Conservation (phyloP, 2,797 vertebrate species). For the Gymnocypris eckloni region DNA sequence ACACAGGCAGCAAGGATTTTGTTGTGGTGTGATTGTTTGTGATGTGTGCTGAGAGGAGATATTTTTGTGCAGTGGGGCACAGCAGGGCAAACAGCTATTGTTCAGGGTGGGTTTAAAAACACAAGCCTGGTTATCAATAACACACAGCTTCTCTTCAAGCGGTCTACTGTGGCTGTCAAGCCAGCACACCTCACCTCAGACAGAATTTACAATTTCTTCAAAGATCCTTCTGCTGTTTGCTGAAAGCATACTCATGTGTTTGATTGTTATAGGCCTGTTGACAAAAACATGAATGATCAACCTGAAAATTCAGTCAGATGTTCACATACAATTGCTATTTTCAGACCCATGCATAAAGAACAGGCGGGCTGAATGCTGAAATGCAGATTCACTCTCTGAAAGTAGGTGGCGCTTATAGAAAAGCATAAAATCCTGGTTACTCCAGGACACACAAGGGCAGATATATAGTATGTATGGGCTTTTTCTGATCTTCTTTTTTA, state of each 20-base stretch:
- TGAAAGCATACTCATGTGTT: not conserved
- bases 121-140: conserved; percentile 81
- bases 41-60: conserved; percentile 75
- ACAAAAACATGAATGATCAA: not conserved
- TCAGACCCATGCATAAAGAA: not conserved
- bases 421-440: not conserved
- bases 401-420: not conserved
- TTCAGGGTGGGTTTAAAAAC: conserved; percentile 80
- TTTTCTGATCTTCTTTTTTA: not conserved
- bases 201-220: conserved; percentile 66
- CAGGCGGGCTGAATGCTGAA: not conserved
- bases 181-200: conserved; percentile 68
- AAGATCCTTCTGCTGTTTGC: conserved; percentile 52
- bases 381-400: not conserved
- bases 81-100: conserved; percentile 76
- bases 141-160: conserved; percentile 56
- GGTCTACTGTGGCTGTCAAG: conserved; percentile 47
- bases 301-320: not conserved
- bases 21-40: conserved; percentile 74
- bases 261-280: not conserved
- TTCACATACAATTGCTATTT: not conserved
- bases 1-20: conserved; percentile 66
- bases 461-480: too few species aligned
- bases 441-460: not conserved
- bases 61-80: conserved; percentile 83